A percentile compares a stretch with the other conserved stretches of the same genome.
Conservation (phyloP, 53 echinoderm and acorn worm genomes). For the Mesocentrotus franciscanus region DNA sequence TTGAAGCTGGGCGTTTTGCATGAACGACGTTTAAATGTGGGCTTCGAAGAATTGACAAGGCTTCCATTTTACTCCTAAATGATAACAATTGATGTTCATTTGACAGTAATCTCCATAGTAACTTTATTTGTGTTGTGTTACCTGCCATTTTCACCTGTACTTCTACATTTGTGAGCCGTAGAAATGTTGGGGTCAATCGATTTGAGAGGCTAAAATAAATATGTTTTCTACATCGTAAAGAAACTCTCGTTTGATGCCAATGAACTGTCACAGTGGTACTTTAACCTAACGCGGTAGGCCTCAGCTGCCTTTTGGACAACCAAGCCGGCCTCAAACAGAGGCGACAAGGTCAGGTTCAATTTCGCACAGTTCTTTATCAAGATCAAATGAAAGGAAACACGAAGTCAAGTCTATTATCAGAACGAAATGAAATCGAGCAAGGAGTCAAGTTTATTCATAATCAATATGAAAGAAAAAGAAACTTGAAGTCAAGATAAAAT, state of each 20-base stretch:
- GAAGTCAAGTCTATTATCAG: not conserved
- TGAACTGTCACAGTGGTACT: not conserved
- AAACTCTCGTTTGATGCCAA: not conserved
- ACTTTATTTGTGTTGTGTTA: not conserved
- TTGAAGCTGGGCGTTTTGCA: not conserved
- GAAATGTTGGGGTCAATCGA: not conserved
- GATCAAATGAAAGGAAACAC: not conserved
- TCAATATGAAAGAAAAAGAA: too few relatives aligned
- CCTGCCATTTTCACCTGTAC: not conserved
- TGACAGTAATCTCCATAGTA: not conserved
- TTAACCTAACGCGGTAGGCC: not conserved
- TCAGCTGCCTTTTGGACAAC: not conserved
- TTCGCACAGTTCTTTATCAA: not conserved
- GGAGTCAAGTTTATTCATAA: too few relatives aligned
- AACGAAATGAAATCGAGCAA: too few relatives aligned
- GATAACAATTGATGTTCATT: not conserved
- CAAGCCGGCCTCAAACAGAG: not conserved
- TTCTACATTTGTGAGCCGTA: not conserved
- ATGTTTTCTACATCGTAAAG: not conserved
- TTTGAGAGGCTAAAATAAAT: not conserved
- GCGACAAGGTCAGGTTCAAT: conserved; percentile 31
- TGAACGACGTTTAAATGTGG: not conserved
- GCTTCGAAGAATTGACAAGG: not conserved
- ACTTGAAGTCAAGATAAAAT: too few relatives aligned
- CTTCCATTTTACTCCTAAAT: not conserved